phyloP scores from a whole-genome alignment of 2,888 invertebrate species.

The Ypsolopha scabrella region DNA sequence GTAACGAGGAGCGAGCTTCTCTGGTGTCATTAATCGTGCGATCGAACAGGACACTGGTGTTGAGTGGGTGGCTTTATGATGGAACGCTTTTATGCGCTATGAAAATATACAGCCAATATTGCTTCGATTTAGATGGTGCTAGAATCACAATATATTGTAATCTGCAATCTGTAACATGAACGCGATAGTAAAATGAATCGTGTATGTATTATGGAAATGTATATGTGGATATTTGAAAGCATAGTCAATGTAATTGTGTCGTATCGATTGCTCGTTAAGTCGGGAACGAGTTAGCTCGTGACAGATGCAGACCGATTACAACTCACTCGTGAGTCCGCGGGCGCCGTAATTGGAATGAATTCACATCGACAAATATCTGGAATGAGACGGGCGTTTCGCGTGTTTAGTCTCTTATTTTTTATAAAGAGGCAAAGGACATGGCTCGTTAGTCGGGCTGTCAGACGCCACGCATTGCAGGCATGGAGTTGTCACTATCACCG shows the following conservation, averaged over 20 bases:
- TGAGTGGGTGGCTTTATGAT: constrained; percentile 23
- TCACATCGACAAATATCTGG: constrained; percentile 34
- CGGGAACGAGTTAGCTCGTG: constrained; percentile 14
- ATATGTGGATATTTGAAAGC: neutral
- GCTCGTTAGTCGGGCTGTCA: constrained; percentile 34
- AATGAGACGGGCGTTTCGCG: constrained; percentile 18
- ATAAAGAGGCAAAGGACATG: constrained; percentile 19
- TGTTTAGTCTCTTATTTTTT: constrained; percentile 13
- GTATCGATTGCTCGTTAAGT: constrained; percentile 1
- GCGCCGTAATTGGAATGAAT: constrained; percentile 52
- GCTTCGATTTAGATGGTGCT: constrained; percentile 7
- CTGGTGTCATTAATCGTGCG: constrained; percentile 23
- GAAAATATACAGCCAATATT: constrained; percentile 13
- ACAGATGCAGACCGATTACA: constrained; percentile 36
- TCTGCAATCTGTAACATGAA: too few relatives aligned
- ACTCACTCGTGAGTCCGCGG: constrained; percentile 39
- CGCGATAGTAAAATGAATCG: too few relatives aligned
- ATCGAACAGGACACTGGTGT: constrained; percentile 21
- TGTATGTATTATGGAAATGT: too few relatives aligned
- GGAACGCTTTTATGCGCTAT: constrained; percentile 22
- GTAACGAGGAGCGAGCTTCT: constrained; percentile 14
- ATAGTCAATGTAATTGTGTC: neutral
- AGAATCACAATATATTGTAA: neutral
- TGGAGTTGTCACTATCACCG: constrained; percentile 31
- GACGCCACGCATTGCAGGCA: constrained; percentile 15